phyloP scores from a whole-genome alignment of 2,113 vertebrate species.

The Indicator indicator region DNA sequence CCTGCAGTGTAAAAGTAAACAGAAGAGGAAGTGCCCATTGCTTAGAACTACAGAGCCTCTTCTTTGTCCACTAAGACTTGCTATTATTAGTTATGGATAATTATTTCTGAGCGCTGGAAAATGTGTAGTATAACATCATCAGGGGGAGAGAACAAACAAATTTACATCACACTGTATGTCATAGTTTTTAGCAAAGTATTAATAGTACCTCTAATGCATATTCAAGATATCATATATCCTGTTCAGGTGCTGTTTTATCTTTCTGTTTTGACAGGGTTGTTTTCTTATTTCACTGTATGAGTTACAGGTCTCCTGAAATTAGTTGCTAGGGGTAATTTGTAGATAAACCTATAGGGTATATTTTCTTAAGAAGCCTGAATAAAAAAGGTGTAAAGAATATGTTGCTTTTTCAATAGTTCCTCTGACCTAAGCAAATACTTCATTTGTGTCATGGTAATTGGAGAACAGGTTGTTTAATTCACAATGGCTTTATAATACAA shows the following conservation, averaged over 20 bases:
- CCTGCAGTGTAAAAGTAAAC: background rate
- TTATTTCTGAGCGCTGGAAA: background rate
- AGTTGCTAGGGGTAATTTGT: background rate
- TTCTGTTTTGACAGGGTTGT: background rate
- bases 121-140: background rate
- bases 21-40: background rate
- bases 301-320: background rate
- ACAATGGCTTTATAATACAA: background rate
- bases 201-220: background rate
- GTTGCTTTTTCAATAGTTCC: background rate
- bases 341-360: background rate
- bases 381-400: background rate
- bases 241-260: background rate
- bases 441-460: background rate
- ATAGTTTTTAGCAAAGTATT: background rate
- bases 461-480: background rate
- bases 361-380: background rate
- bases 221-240: background rate
- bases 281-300: background rate
- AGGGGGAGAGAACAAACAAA: background rate
- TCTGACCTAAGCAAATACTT: background rate
- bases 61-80: background rate
- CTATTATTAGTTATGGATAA: background rate
- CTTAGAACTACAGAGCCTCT: background rate
- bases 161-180: background rate